Base-by-base conservation (phyloP, 37 sponge, comb jelly and placozoan genomes). In the Beroe ovata region DNA sequence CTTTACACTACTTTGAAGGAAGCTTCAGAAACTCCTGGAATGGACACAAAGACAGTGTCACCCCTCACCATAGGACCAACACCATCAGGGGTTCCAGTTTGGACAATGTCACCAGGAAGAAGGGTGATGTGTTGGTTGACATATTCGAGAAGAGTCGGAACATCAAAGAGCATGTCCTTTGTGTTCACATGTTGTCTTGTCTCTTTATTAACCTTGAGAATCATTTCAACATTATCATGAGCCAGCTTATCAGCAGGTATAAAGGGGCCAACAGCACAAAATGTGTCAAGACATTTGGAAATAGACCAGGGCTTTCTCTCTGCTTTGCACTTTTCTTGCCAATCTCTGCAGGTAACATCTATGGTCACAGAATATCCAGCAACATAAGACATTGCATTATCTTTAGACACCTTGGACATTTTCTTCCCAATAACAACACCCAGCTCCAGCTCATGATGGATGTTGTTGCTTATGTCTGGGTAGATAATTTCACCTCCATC, bases 51-150 rank as follows among this genome's bases (percentile, higher is more conserved):
- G 84, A 77, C 84, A 23, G 28, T 42, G 28, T 77, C 84, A 14
- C 84, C 84, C 16, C 18, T 36, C 25, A 32, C 33, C 84, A 77
- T 77, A 14, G 99, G 96, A 21, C 95, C 95, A 42, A 97, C 95
- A 8, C 98, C 98, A 32, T 92, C 94, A 21, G 98, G 98, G 6
- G 98, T 97, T 0, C 98, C 98, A 0, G 98, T 97, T 59, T 95
- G 92, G 59, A 97, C 93, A 21, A 97, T 58, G 60, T 97, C 98
- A 22, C 95, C 84, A 23, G 77, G 90, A 60, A 95, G 96, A 26
- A 97, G 93, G 0, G 93, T 92, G 42, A 93, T 93, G 23, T 94
- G 93, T 18, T 36, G 47, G 64, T 94, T 97, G 91, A 96, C 93
- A 92, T 92, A 97, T 84, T 93, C 92, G 60, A 97, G 71, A 23